Percentiles rank a stretch among this genome's conserved stretches.
Evolutionary conservation across 2,113 vertebrate genomes (phyloP).

Genomic region (Seriola dumerili): DNA sequence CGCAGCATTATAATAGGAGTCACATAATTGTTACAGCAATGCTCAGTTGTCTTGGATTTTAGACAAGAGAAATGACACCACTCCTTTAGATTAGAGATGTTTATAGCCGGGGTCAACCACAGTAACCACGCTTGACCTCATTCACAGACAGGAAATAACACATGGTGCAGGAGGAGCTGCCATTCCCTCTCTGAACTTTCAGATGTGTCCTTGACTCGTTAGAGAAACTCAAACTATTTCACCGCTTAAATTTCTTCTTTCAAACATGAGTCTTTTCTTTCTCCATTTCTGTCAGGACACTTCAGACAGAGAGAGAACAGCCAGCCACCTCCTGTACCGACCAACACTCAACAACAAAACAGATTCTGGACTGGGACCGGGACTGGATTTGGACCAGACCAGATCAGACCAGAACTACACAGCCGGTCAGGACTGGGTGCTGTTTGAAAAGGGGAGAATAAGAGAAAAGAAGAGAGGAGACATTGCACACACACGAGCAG

Average conservation of each 20-base stretch:
- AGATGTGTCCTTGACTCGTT: neutral
- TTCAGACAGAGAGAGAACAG: constrained; percentile 57
- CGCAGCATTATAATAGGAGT: constrained; percentile 33
- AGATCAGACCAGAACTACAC: constrained; percentile 68
- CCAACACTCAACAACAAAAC: constrained; percentile 69
- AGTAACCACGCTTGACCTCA: constrained; percentile 77
- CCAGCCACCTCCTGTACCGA: constrained; percentile 57
- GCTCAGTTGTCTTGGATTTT: constrained; percentile 4
- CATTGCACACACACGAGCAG: constrained; percentile 79
- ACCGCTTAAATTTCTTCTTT: neutral
- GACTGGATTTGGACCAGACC: constrained; percentile 64
- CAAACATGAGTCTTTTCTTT: neutral
- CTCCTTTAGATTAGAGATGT: constrained; percentile 27
- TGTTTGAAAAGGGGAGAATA: constrained; percentile 68
- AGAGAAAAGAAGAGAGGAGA: constrained; percentile 74
- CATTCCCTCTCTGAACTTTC: constrained; percentile 49
- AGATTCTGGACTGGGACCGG: constrained; percentile 63
- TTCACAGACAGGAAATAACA: constrained; percentile 70
- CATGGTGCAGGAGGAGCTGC: constrained; percentile 67
- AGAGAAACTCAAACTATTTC: neutral
- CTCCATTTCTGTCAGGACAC: constrained; percentile 16
- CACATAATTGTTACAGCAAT: constrained; percentile 22
- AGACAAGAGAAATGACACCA: constrained; percentile 35
- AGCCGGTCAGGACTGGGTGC: constrained; percentile 73
- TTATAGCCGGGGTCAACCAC: constrained; percentile 47